Percentiles rank a stretch among this genome's conserved stretches.
phyloP scores from a whole-genome alignment of 2,888 invertebrate genomes.

The Melanchra persicariae region DNA sequence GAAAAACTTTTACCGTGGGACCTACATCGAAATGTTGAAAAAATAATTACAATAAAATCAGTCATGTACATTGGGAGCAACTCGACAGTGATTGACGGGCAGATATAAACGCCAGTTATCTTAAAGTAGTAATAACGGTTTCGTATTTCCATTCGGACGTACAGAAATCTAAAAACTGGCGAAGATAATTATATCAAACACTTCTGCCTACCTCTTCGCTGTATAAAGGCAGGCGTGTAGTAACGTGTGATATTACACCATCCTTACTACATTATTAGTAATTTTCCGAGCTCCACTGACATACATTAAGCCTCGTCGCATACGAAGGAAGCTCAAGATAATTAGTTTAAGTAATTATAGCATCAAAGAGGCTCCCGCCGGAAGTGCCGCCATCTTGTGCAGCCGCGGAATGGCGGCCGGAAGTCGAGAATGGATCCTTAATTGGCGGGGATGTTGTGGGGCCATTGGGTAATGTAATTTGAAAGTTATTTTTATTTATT shows the following conservation, averaged over 20 bases:
- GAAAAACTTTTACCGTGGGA: too few species aligned
- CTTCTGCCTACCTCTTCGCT: too few species aligned
- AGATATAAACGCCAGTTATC: too few species aligned
- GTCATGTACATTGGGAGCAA: too few species aligned
- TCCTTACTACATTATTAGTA: not conserved
- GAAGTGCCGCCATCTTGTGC: conserved; percentile 55
- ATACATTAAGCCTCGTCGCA: conserved; percentile 20
- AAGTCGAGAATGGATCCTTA: conserved; percentile 45
- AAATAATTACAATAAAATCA: too few species aligned
- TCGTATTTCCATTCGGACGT: too few species aligned
- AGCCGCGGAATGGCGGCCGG: conserved; percentile 59
- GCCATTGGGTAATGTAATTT: not conserved
- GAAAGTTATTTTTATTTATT: not conserved
- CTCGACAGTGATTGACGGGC: too few species aligned
- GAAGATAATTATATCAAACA: too few species aligned
- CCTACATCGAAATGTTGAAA: too few species aligned
- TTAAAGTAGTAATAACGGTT: too few species aligned
- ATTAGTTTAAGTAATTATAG: conserved; percentile 60
- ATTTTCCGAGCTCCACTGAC: conserved; percentile 18
- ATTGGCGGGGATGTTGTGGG: conserved; percentile 29
- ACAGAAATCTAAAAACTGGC: too few species aligned
- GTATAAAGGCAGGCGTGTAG: not conserved
- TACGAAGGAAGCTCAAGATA: conserved; percentile 25
- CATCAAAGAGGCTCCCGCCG: conserved; percentile 35
- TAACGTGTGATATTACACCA: not conserved